Percentiles rank a stretch among this genome's conserved stretches.
phyloP scores from a whole-genome alignment of 2,888 invertebrate species.

The Phragmatobia fuliginosa region DNA sequence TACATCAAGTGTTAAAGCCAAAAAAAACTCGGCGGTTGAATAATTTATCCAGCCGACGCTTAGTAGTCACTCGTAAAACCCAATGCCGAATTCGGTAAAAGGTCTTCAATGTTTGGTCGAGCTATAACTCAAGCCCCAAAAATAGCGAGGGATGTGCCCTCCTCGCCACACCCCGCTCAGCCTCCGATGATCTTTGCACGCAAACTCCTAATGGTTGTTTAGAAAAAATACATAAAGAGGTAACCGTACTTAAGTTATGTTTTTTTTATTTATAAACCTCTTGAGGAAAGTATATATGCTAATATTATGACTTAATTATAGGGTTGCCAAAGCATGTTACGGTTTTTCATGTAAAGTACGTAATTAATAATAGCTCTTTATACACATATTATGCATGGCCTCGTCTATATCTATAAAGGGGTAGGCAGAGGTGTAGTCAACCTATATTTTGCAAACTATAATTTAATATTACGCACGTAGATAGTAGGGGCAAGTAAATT shows the following conservation, averaged over 20 bases:
- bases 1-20: constrained; percentile 58
- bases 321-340: constrained; percentile 9
- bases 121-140: constrained; percentile 83
- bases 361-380: neutral
- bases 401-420: neutral
- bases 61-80: constrained; percentile 81
- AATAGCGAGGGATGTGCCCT: constrained; percentile 77
- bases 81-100: constrained; percentile 82
- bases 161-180: constrained; percentile 56
- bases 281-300: constrained; percentile 30
- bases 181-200: constrained; percentile 78
- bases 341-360: constrained; percentile 3
- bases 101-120: constrained; percentile 84
- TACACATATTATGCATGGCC: neutral
- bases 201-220: constrained; percentile 69
- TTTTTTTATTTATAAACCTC: constrained; percentile 57
- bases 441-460: neutral
- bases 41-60: constrained; percentile 80
- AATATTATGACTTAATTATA: constrained; percentile 37
- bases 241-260: constrained; percentile 58
- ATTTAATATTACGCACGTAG: neutral
- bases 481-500: neutral
- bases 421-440: neutral
- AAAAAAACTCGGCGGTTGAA: constrained; percentile 72
- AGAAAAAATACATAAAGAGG: constrained; percentile 70